Conservation (phyloP, 2,888 invertebrate genomes). For the Arrhopalites spinosus region DNA sequence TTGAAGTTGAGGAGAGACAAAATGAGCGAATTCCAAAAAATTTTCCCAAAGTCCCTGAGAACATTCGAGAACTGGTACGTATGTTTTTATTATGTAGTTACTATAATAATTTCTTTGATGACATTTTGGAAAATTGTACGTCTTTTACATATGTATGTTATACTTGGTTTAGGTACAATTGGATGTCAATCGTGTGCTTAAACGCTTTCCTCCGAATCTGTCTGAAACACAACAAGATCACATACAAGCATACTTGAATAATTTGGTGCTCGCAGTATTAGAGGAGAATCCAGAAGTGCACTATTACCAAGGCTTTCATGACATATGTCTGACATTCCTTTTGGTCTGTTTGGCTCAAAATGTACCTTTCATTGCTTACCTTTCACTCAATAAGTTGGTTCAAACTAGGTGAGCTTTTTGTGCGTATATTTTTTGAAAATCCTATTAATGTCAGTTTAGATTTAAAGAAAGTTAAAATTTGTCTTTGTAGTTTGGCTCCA, state of each 20-base stretch:
- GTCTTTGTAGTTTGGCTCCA: conserved; percentile 46
- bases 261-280: conserved; percentile 49
- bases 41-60: conserved; percentile 45
- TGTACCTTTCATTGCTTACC: conserved; percentile 51
- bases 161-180: conserved; percentile 47
- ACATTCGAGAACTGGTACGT: conserved; percentile 50
- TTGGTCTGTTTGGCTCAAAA: conserved; percentile 46
- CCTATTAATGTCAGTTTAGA: too few relatives aligned
- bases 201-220: conserved; percentile 53
- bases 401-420: too few relatives aligned
- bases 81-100: too few relatives aligned
- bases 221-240: conserved; percentile 54
- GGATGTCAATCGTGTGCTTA: conserved; percentile 53
- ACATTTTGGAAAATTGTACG: neutral
- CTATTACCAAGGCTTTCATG: conserved; percentile 56
- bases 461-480: too few relatives aligned
- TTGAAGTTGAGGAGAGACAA: conserved; percentile 42
- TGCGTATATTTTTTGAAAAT: too few relatives aligned
- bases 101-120: too few relatives aligned
- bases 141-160: neutral
- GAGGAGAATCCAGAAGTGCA: conserved; percentile 50
- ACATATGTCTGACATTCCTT: conserved; percentile 54
- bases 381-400: conserved; percentile 49
- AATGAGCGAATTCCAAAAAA: conserved; percentile 39
- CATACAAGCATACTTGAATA: conserved; percentile 47